Evolutionary conservation across 2,113 vertebrate species (phyloP), one percentile per base, ranked within the genome.

Genomic region (Hiodon alosoides): DNA sequence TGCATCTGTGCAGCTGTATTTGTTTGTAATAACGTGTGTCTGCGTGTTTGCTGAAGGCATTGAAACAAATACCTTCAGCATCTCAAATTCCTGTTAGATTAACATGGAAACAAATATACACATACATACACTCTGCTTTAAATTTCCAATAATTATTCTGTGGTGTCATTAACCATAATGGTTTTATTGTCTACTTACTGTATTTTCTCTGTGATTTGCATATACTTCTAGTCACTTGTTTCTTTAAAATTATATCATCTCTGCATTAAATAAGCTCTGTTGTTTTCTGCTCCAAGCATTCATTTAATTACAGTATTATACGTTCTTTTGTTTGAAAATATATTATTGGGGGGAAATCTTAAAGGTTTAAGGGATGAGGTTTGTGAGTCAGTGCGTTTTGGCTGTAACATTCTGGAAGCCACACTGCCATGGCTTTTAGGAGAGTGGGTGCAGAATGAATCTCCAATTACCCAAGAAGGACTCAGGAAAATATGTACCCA

Each of bases 71-170:
- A 2, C 31, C 31, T 31, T 31, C 31, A 31, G 31, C 31, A 31
- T 14, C 47, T 17, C 50, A 17, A n/a, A 69, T 68, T 69, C n/a
- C n/a, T 9, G 53, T 52, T 55, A 50, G 16, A 55, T 54, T 74
- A 14, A 14, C 61, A 17, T 31, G 65, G 62, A 46, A 58, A 72
- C 13, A 69, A 69, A 57, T 11, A 69, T n/a, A 4, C n/a, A 14
- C n/a, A 14, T 79, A 69, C 66, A 31, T 31, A 70, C 64, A 31
- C 31, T 7, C 67, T 71, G 7, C 51, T 70, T 58, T 62, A 4
- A 51, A 57, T 79, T 4, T 60, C 10, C 10, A 52, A 48, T 74
- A 77, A 66, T 79, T 79, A 79, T 58, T 73, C 53, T 54, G 58
- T 17, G 66, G 64, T 73, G 46, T 74, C 73, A 46, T 61, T 55